These are phyloP conservation scores for Chaetoderma sp. DNA, from an alignment of 2,888 invertebrate species.

Conservation along the genomic window DNA sequence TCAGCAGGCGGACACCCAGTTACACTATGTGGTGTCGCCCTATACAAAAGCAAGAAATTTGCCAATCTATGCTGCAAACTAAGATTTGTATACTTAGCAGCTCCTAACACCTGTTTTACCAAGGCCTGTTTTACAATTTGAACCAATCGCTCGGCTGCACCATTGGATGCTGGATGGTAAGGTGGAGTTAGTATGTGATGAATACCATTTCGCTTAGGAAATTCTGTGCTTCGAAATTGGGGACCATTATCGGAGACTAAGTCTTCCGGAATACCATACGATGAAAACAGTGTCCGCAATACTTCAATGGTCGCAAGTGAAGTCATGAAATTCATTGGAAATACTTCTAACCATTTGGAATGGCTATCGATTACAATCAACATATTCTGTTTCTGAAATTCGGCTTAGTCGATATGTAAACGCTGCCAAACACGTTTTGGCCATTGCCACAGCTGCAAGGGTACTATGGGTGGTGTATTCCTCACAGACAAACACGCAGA, in stretches of 20 bases:
- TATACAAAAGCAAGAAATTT: background rate
- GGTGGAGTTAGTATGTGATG: background rate
- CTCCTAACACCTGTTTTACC: background rate
- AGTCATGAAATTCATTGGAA: background rate
- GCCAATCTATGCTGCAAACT: background rate
- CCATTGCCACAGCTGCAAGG: conserved; percentile 49
- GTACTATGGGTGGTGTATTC: conserved; percentile 36
- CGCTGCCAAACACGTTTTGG: conserved; percentile 60
- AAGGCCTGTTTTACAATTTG: background rate
- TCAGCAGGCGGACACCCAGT: background rate
- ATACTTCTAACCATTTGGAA: background rate
- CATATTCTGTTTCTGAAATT: conserved; percentile 55
- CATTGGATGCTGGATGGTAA: background rate
- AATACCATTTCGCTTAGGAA: background rate
- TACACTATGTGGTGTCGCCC: background rate
- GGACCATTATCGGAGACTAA: background rate
- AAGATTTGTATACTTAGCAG: too few species aligned
- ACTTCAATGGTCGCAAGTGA: background rate
- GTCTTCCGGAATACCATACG: background rate
- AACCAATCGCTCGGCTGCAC: background rate
- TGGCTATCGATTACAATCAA: conserved; percentile 55
- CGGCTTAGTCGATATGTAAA: conserved; percentile 70
- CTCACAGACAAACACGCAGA: conserved; percentile 34
- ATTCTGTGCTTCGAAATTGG: background rate
- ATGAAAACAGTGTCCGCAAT: background rate